phyloP scores from a whole-genome alignment of 2,888 invertebrate species.

The Torymus texanus region DNA sequence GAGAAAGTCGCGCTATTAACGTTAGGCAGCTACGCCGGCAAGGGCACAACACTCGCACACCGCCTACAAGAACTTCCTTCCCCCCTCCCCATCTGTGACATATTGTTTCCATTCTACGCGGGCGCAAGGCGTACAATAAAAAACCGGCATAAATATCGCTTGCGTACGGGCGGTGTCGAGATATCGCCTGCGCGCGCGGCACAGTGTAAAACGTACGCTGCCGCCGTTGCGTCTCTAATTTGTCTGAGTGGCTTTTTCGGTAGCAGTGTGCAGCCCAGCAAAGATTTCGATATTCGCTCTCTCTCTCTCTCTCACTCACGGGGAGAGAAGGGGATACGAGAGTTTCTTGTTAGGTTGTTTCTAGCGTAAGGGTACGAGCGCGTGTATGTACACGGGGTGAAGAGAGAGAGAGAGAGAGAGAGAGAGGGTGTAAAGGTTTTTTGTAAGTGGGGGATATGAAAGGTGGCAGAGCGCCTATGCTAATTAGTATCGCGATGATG shows the following conservation, averaged over 20 bases:
- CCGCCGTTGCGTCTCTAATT: conserved; percentile 66
- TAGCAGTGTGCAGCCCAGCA: conserved; percentile 48
- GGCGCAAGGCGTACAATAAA: conserved; percentile 70
- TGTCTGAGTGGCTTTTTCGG: conserved; percentile 74
- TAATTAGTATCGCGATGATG: conserved; percentile 48
- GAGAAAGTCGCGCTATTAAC: conserved; percentile 62
- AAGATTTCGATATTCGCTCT: conserved; percentile 57
- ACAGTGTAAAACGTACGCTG: conserved; percentile 42
- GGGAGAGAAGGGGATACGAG: background rate
- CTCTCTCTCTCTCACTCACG: no score
- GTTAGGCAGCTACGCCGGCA: conserved; percentile 60
- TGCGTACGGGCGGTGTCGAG: conserved; percentile 26
- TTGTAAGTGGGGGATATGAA: no score
- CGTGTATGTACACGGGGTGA: no score
- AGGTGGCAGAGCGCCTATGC: background rate
- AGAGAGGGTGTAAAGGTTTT: no score
- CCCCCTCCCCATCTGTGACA: conserved; percentile 64
- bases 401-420: no score
- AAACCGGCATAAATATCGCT: conserved; percentile 73
- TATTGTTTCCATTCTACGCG: conserved; percentile 74
- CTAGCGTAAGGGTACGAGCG: background rate
- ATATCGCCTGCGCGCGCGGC: conserved; percentile 43
- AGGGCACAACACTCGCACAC: conserved; percentile 61
- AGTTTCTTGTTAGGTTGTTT: conserved; percentile 38
- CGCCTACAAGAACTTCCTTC: conserved; percentile 68